A percentile compares a stretch with the other conserved stretches of the same genome.
Evolutionary conservation across 2,888 invertebrate species (phyloP).

Genomic region (Meliscaeva auricollis): DNA sequence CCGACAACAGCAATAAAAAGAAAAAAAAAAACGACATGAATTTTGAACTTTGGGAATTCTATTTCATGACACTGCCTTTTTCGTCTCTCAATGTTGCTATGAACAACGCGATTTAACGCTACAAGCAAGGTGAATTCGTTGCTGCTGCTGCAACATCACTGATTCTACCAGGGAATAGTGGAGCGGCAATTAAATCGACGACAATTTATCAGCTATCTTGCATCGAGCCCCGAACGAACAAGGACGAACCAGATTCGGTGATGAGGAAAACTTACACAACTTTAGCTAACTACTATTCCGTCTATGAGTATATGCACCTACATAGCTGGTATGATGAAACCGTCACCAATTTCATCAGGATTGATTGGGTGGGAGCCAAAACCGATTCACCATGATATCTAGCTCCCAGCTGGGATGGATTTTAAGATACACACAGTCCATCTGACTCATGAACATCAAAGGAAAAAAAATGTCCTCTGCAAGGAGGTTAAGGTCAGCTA

Average conservation of each 20-base stretch:
- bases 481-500: constrained; percentile 63
- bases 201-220: constrained; percentile 65
- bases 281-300: background rate
- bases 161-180: background rate
- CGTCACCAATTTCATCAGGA: constrained; percentile 64
- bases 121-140: constrained; percentile 43
- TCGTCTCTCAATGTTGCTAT: background rate
- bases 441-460: constrained; percentile 33
- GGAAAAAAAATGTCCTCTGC: constrained; percentile 9
- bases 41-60: constrained; percentile 44
- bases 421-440: constrained; percentile 26
- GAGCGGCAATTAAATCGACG: constrained; percentile 61
- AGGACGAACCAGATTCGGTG: constrained; percentile 19
- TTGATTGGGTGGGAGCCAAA: constrained; percentile 69
- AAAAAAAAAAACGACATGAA: constrained; percentile 34
- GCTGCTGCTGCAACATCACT: background rate
- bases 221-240: constrained; percentile 19
- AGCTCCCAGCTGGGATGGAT: constrained; percentile 21
- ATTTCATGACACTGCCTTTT: constrained; percentile 20
- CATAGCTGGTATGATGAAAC: constrained; percentile 26
- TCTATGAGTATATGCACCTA: background rate
- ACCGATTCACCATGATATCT: constrained; percentile 36
- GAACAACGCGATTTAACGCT: constrained; percentile 50
- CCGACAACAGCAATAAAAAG: background rate
- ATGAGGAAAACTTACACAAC: background rate